Conservation (phyloP, 2,888 invertebrate genomes). For the Lepidocyrtinus sp. region DNA sequence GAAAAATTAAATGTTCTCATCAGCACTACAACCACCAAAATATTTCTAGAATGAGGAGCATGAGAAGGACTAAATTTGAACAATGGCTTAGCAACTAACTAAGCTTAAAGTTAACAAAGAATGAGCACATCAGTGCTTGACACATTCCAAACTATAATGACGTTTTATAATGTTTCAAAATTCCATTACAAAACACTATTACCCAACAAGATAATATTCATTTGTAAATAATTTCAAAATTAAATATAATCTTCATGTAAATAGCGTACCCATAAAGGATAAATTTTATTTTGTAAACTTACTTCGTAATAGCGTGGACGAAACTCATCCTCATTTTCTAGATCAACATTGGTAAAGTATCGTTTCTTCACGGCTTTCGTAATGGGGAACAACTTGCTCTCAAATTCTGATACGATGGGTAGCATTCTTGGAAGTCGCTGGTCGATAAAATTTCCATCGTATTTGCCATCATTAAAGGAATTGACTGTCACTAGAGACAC, state of each 20-base stretch:
- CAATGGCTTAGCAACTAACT: not conserved
- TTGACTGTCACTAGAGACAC: slow-evolving; percentile 69
- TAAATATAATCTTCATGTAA: too few relatives aligned
- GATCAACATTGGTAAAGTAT: slow-evolving; percentile 70
- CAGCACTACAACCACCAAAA: too few relatives aligned
- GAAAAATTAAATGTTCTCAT: slow-evolving; percentile 24
- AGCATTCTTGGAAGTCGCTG: slow-evolving; percentile 70
- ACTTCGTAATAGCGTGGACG: slow-evolving; percentile 70
- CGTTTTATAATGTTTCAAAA: too few relatives aligned
- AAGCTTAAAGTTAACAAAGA: slow-evolving; percentile 1
- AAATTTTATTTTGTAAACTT: too few relatives aligned
- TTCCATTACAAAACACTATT: too few relatives aligned
- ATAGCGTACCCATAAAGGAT: too few relatives aligned
- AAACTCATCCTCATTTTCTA: slow-evolving; percentile 71
- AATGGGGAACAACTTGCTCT: slow-evolving; percentile 70
- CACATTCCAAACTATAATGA: too few relatives aligned
- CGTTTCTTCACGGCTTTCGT: slow-evolving; percentile 69
- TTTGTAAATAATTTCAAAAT: too few relatives aligned
- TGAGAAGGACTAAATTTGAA: not conserved
- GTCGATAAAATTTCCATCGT: slow-evolving; percentile 71
- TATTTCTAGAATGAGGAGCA: not conserved
- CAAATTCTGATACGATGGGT: slow-evolving; percentile 70
- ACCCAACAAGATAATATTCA: too few relatives aligned
- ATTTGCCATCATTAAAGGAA: slow-evolving; percentile 70
- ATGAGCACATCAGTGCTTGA: too few relatives aligned